Percentiles rank a stretch among this genome's conserved stretches.
phyloP scores from a whole-genome alignment of 2,113 vertebrate species.

The Dromaius novaehollandiae region DNA sequence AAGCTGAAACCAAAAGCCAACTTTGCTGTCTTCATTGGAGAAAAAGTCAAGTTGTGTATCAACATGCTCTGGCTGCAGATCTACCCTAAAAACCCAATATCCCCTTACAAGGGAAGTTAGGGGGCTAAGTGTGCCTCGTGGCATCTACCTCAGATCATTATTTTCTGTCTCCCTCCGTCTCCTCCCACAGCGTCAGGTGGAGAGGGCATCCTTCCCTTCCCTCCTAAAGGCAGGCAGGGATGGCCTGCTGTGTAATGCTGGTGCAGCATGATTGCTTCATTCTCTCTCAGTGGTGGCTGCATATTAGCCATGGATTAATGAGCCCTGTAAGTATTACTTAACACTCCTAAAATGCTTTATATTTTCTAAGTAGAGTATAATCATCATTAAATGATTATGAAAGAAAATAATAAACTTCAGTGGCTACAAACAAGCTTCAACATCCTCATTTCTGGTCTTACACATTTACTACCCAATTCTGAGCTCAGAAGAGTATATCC shows the following conservation, averaged over 20 bases:
- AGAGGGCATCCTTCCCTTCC: neutral
- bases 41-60: neutral
- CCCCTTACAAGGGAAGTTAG: accelerated
- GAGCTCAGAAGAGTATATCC: neutral
- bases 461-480: neutral
- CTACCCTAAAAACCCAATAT: neutral
- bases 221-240: accelerated
- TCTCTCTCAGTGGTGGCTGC: slow-evolving; percentile 24
- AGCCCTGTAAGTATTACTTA: slow-evolving; percentile 30
- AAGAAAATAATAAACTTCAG: neutral
- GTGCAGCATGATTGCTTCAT: neutral
- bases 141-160: neutral
- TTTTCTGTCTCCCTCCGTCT: neutral
- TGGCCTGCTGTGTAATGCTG: accelerated
- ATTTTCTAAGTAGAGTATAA: slow-evolving; percentile 39
- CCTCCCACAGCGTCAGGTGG: accelerated
- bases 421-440: neutral
- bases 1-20: neutral
- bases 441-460: neutral
- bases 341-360: slow-evolving; percentile 8
- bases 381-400: slow-evolving; percentile 40
- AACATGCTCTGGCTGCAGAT: neutral
- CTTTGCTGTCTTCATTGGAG: neutral
- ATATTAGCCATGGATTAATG: neutral
- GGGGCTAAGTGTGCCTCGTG: neutral